A percentile compares a stretch with the other conserved stretches of the same genome.
phyloP scores from a whole-genome alignment of 2,113 vertebrate genomes.

The Lasiurus cinereus region DNA sequence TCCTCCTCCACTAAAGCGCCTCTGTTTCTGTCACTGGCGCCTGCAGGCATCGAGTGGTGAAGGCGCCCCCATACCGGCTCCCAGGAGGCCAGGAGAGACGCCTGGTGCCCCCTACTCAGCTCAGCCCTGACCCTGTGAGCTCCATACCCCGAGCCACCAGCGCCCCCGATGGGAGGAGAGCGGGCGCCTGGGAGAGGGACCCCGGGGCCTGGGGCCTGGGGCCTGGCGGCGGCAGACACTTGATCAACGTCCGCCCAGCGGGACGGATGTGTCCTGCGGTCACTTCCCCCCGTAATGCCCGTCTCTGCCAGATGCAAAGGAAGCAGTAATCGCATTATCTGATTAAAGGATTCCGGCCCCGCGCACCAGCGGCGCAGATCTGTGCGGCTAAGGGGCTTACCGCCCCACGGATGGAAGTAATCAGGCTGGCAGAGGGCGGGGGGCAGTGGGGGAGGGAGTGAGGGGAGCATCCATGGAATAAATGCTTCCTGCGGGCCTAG shows the following conservation, averaged over 20 bases:
- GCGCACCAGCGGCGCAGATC: constrained; percentile 37
- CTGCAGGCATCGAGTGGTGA: background rate
- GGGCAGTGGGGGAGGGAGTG: too few species aligned
- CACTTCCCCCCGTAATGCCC: background rate
- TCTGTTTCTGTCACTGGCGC: background rate
- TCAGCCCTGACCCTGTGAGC: fast-evolving
- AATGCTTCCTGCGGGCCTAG: background rate
- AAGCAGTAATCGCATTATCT: constrained; percentile 72
- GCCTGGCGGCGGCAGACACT: background rate
- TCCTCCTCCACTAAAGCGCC: background rate
- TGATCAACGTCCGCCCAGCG: background rate
- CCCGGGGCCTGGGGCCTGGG: background rate
- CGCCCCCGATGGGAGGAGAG: background rate
- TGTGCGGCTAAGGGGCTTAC: constrained; percentile 71
- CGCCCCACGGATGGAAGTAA: background rate
- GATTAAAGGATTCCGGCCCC: constrained; percentile 57
- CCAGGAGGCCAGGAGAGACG: background rate
- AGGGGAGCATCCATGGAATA: background rate
- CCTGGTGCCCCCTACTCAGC: too few species aligned
- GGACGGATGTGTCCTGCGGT: background rate
- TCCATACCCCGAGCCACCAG: fast-evolving
- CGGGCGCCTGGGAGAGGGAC: background rate
- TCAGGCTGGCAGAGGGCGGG: background rate
- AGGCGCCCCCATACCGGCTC: background rate
- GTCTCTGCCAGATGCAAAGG: constrained; percentile 28